Evolutionary conservation across 2,113 vertebrate species (phyloP).

Genomic region (Paraplagusia blochii): DNA sequence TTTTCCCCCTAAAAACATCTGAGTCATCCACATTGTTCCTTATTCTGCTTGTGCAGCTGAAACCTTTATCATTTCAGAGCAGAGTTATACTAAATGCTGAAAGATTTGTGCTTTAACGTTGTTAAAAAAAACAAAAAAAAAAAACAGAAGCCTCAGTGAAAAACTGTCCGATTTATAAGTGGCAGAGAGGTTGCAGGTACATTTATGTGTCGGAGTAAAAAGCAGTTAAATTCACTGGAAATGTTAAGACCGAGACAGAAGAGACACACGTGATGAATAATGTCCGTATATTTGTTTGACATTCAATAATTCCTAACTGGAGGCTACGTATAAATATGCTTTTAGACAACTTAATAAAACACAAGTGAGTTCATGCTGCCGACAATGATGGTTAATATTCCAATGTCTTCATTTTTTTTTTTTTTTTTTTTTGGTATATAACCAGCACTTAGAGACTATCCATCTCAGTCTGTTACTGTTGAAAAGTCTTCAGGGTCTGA

Average conservation of each 20-base stretch:
- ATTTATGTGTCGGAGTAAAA: not conserved
- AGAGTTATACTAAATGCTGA: slow-evolving; percentile 1
- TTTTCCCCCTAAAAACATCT: slow-evolving; percentile 9
- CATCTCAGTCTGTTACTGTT: slow-evolving; percentile 1
- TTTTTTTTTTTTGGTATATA: no score
- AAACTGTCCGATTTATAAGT: slow-evolving; percentile 5
- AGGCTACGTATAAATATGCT: slow-evolving; percentile 9
- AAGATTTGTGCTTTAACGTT: not conserved
- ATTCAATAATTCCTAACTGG: not conserved
- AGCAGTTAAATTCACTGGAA: not conserved
- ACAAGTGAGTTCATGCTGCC: slow-evolving; percentile 3
- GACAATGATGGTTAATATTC: not conserved
- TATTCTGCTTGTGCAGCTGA: slow-evolving; percentile 12
- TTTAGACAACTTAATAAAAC: slow-evolving; percentile 6
- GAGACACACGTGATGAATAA: not conserved
- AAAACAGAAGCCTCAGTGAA: not conserved
- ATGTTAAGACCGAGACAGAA: not conserved
- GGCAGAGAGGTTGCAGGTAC: not conserved
- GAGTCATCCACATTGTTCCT: slow-evolving; percentile 22
- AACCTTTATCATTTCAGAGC: slow-evolving; percentile 10
- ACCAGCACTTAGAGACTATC: not conserved
- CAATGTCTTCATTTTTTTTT: no score
- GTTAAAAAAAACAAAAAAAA: no score
- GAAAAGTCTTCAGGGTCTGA: not conserved
- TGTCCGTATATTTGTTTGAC: not conserved